phyloP scores from a whole-genome alignment of 2,888 invertebrate species.

The Atherix ibis region DNA sequence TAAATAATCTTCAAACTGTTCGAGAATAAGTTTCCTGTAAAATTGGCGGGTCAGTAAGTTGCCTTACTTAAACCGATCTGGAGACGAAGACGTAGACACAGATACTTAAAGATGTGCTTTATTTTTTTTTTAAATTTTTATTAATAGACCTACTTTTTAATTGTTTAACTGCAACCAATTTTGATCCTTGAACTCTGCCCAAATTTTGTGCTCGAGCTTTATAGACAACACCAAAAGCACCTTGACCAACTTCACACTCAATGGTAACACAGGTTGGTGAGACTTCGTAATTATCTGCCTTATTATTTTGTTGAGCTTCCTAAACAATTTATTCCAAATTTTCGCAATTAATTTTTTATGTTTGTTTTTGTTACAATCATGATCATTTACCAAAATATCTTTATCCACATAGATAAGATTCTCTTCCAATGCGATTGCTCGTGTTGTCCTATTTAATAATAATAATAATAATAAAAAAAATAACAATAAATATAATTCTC shows the following conservation, averaged over 20 bases:
- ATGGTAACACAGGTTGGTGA: slow-evolving; percentile 22
- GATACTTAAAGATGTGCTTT: not conserved
- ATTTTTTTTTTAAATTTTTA: not conserved
- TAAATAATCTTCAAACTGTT: too few species aligned
- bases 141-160: slow-evolving; percentile 41
- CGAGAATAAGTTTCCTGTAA: too few species aligned
- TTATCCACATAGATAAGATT: slow-evolving; percentile 42
- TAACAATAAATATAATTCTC: too few species aligned
- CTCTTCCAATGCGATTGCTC: slow-evolving; percentile 34
- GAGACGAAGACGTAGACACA: too few species aligned
- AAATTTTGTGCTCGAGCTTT: slow-evolving; percentile 43
- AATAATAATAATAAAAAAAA: too few species aligned
- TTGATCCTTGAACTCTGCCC: slow-evolving; percentile 33
- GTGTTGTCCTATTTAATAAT: too few species aligned
- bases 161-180: slow-evolving; percentile 57
- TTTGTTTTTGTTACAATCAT: not conserved
- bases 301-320: slow-evolving; percentile 23
- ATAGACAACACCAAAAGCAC: slow-evolving; percentile 61
- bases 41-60: too few species aligned
- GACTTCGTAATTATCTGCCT: slow-evolving; percentile 25
- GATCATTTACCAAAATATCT: slow-evolving; percentile 35
- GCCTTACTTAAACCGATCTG: too few species aligned
- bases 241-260: slow-evolving; percentile 45
- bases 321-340: slow-evolving; percentile 7
- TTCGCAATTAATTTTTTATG: not conserved